A percentile compares a stretch with the other conserved stretches of the same genome.
Conservation (phyloP, 2,113 vertebrate genomes). For the Scytalopus superciliaris region DNA sequence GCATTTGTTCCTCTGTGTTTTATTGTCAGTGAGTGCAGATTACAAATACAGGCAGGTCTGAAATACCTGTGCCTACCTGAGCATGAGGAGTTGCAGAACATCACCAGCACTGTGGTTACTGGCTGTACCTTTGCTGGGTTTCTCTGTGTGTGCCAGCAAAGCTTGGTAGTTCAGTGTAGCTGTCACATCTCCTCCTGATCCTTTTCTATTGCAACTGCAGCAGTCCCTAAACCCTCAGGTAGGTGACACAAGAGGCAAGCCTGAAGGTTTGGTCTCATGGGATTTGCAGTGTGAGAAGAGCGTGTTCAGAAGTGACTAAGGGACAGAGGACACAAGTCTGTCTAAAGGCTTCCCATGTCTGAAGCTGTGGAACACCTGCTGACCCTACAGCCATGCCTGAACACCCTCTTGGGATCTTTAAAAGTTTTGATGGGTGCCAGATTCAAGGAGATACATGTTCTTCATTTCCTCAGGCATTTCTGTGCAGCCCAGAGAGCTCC, state of each 20-base stretch:
- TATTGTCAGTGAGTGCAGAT: neutral
- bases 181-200: neutral
- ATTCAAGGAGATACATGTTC: neutral
- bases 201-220: neutral
- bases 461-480: neutral
- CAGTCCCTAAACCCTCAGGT: neutral
- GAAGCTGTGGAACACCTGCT: neutral
- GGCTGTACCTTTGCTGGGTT: accelerated
- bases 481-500: neutral
- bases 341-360: neutral
- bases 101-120: accelerated
- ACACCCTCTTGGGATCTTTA: neutral
- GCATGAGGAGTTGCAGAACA: neutral
- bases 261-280: neutral
- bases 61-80: neutral
- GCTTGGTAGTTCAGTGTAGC: neutral
- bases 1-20: neutral
- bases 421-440: neutral
- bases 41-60: neutral
- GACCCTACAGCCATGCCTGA: neutral
- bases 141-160: neutral
- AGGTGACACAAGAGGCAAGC: neutral
- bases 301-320: neutral
- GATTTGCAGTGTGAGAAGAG: neutral
- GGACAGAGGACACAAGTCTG: neutral